Evolutionary conservation across 2,797 vertebrate genomes (phyloP).

Genomic region (Chloroceryle inda): DNA sequence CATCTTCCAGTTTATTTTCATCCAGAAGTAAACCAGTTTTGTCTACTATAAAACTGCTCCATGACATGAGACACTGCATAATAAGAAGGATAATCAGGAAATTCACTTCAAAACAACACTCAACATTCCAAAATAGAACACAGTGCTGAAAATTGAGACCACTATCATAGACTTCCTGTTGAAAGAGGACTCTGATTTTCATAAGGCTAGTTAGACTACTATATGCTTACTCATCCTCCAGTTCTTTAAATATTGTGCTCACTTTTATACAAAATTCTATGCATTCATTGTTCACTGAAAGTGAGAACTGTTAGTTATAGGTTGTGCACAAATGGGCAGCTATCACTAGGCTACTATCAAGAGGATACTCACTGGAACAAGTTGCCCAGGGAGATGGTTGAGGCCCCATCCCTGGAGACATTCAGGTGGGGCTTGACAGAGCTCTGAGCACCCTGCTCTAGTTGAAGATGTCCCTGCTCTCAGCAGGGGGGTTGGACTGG

Average conservation of each 20-base stretch:
- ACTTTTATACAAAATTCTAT: background rate
- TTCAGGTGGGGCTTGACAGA: no score
- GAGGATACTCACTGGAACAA: no score
- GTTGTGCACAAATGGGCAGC: background rate
- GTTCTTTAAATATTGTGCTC: background rate
- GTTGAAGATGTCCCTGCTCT: no score
- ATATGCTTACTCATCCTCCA: background rate
- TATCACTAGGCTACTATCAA: background rate
- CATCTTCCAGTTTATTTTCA: background rate
- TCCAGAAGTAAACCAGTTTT: background rate
- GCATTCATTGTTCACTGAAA: background rate
- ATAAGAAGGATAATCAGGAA: background rate
- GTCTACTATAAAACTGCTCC: background rate
- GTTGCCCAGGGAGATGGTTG: no score
- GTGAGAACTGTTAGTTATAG: background rate
- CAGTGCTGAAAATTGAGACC: background rate
- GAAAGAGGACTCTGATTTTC: background rate
- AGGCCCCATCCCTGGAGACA: no score
- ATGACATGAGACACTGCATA: background rate
- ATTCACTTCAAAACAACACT: background rate
- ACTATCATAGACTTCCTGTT: background rate
- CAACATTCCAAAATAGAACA: background rate
- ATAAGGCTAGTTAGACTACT: background rate
- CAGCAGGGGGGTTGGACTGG: no score
- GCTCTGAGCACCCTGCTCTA: no score